phyloP scores from a whole-genome alignment of 1,140 invertebrate genomes.

The Listronotus bonariensis region DNA sequence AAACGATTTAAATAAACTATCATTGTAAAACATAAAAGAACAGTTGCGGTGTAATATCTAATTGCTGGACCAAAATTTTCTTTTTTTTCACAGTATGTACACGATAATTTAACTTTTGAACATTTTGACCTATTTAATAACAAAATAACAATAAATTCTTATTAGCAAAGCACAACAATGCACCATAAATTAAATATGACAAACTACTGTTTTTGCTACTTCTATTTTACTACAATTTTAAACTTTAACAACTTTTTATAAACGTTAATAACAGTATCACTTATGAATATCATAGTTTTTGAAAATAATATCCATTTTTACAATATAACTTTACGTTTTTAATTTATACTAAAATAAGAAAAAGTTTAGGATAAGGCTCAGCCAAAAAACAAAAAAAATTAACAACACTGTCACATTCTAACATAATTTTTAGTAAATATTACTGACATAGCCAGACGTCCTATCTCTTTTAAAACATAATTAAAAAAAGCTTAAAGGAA shows the following conservation, averaged over 20 bases:
- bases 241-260: slow-evolving; percentile 8
- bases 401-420: neutral
- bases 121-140: neutral
- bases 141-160: neutral
- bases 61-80: too few relatives aligned
- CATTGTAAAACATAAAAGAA: slow-evolving; percentile 29
- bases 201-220: neutral
- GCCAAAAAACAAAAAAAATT: slow-evolving; percentile 4
- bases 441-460: too few relatives aligned
- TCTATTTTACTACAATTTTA: neutral
- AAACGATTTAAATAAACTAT: slow-evolving; percentile 29
- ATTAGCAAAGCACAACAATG: neutral
- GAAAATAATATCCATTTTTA: slow-evolving; percentile 18
- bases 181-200: neutral
- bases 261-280: slow-evolving; percentile 26
- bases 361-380: neutral
- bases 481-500: too few relatives aligned
- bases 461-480: too few relatives aligned
- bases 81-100: neutral
- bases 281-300: slow-evolving; percentile 25
- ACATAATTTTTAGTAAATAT: too few relatives aligned
- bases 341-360: neutral
- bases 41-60: slow-evolving; percentile 9
- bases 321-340: neutral
- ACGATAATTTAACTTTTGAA: neutral